A percentile compares a stretch with the other conserved stretches of the same genome.
Evolutionary conservation across 2,797 vertebrate species (phyloP).

Genomic region (Sebastes hubbsi): DNA sequence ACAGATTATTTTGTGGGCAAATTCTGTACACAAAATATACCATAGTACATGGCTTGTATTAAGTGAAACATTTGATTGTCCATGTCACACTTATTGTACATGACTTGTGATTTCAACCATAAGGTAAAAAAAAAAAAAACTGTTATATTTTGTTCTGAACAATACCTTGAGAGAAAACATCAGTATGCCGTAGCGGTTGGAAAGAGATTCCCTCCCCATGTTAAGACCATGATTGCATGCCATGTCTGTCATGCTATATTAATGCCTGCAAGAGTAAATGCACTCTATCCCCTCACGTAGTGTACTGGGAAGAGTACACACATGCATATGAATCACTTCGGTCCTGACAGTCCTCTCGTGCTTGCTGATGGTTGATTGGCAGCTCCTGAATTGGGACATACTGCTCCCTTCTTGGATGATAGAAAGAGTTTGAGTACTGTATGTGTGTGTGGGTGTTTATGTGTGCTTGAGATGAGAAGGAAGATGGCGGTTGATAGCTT

Average conservation of each 20-base stretch:
- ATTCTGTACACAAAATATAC: background rate
- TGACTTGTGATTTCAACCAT: background rate
- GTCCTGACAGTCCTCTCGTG: constrained; percentile 17
- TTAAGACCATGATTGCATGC: constrained; percentile 1
- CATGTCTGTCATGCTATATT: background rate
- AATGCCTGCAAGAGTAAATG: background rate
- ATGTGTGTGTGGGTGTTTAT: background rate
- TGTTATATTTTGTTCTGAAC: background rate
- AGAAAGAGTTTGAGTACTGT: background rate
- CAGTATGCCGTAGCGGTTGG: background rate
- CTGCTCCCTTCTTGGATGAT: constrained; percentile 52
- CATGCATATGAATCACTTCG: constrained; percentile 63
- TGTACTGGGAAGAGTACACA: constrained; percentile 13
- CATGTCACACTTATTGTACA: background rate
- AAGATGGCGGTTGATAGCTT: background rate
- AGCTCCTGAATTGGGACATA: constrained; percentile 34
- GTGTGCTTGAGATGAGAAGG: background rate
- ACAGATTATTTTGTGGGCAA: background rate
- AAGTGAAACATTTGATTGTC: background rate
- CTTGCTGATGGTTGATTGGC: constrained; percentile 53
- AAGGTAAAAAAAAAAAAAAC: background rate
- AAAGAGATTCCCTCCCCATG: background rate
- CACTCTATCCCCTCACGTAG: constrained; percentile 10
- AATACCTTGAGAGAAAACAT: background rate
- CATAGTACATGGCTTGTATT: background rate